Evolutionary conservation across 37 sponge, comb jelly and placozoan species (phyloP), one percentile per base, ranked within the genome.

Genomic region (Chondrilla cf. caribensis): DNA sequence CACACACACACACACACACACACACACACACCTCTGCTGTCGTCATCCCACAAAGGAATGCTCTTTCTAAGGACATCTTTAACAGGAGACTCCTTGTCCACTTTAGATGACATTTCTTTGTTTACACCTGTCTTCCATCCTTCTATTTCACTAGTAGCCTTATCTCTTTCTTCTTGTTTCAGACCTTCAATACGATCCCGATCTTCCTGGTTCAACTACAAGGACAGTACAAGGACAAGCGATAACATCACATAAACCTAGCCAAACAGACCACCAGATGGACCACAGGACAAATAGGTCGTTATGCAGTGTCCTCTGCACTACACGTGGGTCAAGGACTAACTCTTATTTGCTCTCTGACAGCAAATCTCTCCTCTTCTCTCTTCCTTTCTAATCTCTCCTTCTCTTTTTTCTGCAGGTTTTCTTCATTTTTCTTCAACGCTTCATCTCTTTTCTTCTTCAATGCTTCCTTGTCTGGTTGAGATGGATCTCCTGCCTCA

Each of bases 161-260:
- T 86, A 64, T 96, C 91, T 65, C 93, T 86, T 80, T 93, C 94
- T 59, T 83, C 84, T 77, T 96, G 91, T 60, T 96, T 96, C 58
- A 83, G 86, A 17, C 26, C 31, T 76, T 92, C 93, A 59, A 92
- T 89, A 54, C 86, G 68, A 24, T 86, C 91, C 28, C 83, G 70
- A 44, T 87, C 91, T 47, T 87, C 87, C n/a, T 89, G 71, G 43
- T 96, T 91, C 57, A 87, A 60, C 88, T 85, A 35, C 22, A 58
- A 21, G 17, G 57, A 17, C 66, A 25, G 70, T n/a, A 19, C 36
- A 68, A 31, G 19, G 54, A 35, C 0, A 55, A 29, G 0, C 0
- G 26, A 57, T 32, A 78, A 21, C n/a, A n/a, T n/a, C n/a, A n/a
- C n/a, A n/a, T n/a, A n/a, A n/a, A n/a, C n/a, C n/a, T n/a, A n/a